Percentiles rank a stretch among this genome's conserved stretches.
Evolutionary conservation across 2,888 invertebrate genomes (phyloP).

Genomic region (Conomelus anceps): DNA sequence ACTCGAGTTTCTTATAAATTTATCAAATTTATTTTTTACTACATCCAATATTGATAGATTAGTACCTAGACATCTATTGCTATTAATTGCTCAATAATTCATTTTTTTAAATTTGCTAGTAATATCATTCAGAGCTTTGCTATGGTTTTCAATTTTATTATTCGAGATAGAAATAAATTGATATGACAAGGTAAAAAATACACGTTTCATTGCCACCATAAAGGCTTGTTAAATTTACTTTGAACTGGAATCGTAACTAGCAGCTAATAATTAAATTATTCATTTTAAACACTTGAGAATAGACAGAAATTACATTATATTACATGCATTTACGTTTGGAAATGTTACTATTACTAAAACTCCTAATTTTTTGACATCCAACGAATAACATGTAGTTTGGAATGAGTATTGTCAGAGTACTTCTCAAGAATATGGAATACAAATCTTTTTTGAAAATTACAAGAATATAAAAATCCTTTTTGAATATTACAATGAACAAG

Average conservation of each 20-base stretch:
- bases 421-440: background rate
- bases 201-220: background rate
- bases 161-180: background rate
- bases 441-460: background rate
- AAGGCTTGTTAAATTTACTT: background rate
- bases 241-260: background rate
- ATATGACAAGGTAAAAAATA: background rate
- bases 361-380: background rate
- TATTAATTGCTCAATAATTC: background rate
- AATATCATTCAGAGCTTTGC: too few species aligned
- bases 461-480: background rate
- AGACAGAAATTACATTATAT: background rate
- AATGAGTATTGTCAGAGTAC: background rate
- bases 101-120: background rate
- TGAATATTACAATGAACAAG: background rate
- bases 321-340: too few species aligned
- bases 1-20: background rate
- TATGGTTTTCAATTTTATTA: background rate
- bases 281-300: background rate
- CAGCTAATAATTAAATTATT: too few species aligned
- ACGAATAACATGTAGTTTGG: background rate
- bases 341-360: too few species aligned
- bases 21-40: too few species aligned
- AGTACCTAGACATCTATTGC: background rate
- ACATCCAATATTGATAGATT: background rate